Evolutionary conservation across 2,888 invertebrate genomes (phyloP), one percentile per base, ranked within the genome.

Genomic region (Stegophylla sp.): DNA sequence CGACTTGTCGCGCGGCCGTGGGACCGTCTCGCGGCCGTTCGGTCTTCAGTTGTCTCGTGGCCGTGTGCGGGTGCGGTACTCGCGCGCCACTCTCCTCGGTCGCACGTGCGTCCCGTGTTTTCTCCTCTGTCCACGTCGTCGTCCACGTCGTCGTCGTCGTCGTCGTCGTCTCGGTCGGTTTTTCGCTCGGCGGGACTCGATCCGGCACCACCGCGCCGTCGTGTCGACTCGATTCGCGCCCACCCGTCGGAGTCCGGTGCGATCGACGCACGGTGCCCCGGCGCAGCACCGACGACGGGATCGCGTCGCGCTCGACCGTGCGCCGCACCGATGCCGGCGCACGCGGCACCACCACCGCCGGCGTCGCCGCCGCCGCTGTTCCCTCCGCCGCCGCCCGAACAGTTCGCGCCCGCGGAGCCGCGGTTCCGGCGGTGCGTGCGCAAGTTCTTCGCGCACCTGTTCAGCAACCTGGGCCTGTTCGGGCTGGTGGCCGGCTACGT

Each of bases 401-500:
- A 53, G 56, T 63, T 61, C 48, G 59, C 28, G 0, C 28, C 51
- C 5, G 0, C 66, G 41, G 79, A 79, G n/a, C 77, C 77, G 71
- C 82, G 82, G 34, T 66, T 71, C 56, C 63, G 85, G 83, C 85
- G 84, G 83, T 85, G 86, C 85, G 85, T 84, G 83, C 85, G 84
- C 85, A 86, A 82, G 85, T 88, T 90, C 87, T 85, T 89, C 85
- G 86, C 90, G 86, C 87, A 90, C 87, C 89, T 91, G 26, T 91
- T 91, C 86, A 91, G 91, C 15, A 91, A 92, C 86, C 86, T 91
- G 66, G 93, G 93, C 15, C 88, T 93, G 83, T 91, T 92, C 86
- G 88, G 91, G 41, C 87, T 94, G 82, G 94, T 94, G 83, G 90
- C 92, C 82, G 89, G 89, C 75, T 94, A 94, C 86, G 91, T 93